A percentile compares a stretch with the other conserved stretches of the same genome.
phyloP scores from a whole-genome alignment of 2,888 invertebrate genomes.

The Polietes domitor region DNA sequence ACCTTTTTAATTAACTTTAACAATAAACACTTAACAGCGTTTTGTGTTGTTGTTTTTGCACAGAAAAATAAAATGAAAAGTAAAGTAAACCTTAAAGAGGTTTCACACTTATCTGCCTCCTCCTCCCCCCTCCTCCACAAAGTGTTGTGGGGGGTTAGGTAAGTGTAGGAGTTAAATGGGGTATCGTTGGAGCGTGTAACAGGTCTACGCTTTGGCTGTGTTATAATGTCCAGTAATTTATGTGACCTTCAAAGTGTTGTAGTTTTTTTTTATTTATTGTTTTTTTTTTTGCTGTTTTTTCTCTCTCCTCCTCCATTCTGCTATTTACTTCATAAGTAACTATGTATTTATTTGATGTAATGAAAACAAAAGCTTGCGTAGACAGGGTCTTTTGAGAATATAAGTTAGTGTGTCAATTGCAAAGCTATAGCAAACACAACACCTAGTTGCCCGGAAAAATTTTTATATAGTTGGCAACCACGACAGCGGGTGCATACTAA shows the following conservation, averaged over 20 bases:
- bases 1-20: slow-evolving; percentile 42
- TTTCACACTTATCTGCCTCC: not conserved
- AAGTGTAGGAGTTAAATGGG: not conserved
- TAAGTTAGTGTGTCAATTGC: not conserved
- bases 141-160: not conserved
- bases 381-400: not conserved
- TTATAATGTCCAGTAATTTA: slow-evolving; percentile 1
- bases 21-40: slow-evolving; percentile 23
- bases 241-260: slow-evolving; percentile 1
- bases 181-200: not conserved
- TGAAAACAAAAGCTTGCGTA: not conserved
- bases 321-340: not conserved
- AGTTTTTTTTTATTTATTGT: not conserved
- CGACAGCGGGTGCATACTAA: too few relatives aligned
- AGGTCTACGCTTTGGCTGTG: not conserved
- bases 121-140: too few relatives aligned
- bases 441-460: too few relatives aligned
- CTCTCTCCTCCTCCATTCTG: not conserved
- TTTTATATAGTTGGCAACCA: too few relatives aligned
- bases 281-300: not conserved
- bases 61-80: not conserved
- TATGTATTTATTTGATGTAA: not conserved
- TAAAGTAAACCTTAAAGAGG: slow-evolving; percentile 3
- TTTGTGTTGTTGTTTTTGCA: not conserved
- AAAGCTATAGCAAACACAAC: not conserved